Percentiles rank a stretch among this genome's conserved stretches.
phyloP scores from a whole-genome alignment of 2,113 vertebrate genomes.

The Anhinga anhinga region DNA sequence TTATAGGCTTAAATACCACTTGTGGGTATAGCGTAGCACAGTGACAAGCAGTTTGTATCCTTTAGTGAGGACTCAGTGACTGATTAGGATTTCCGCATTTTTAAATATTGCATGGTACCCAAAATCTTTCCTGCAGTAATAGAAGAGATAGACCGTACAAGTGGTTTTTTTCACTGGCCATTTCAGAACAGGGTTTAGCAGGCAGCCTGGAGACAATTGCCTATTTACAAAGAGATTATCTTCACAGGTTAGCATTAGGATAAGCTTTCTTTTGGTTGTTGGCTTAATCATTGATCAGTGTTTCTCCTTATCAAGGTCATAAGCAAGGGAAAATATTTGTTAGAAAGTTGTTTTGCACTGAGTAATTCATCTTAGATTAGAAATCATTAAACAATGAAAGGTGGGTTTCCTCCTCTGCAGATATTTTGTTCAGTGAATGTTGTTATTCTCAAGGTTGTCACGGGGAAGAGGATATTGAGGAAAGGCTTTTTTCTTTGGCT shows the following conservation, averaged over 20 bases:
- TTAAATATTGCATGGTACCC: neutral
- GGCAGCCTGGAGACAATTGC: neutral
- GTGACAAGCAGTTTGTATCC: neutral
- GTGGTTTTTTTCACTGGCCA: accelerated
- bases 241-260: neutral
- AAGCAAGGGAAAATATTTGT: neutral
- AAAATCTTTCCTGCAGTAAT: neutral
- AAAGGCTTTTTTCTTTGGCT: neutral
- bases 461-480: neutral
- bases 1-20: neutral
- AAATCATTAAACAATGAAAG: neutral
- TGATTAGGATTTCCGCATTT: neutral
- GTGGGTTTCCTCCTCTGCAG: neutral
- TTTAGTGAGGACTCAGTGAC: neutral
- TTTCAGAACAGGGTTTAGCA: neutral
- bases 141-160: neutral
- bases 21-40: neutral
- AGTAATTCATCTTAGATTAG: neutral
- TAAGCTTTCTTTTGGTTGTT: neutral
- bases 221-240: neutral
- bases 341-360: neutral
- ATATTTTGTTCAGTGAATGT: neutral
- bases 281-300: neutral
- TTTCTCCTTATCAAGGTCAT: neutral
- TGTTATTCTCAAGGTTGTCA: neutral